A percentile compares a stretch with the other conserved stretches of the same genome.
These are phyloP conservation scores for Styela clava DNA, from an alignment of 23 tunicate species.

Conservation along the genomic window DNA sequence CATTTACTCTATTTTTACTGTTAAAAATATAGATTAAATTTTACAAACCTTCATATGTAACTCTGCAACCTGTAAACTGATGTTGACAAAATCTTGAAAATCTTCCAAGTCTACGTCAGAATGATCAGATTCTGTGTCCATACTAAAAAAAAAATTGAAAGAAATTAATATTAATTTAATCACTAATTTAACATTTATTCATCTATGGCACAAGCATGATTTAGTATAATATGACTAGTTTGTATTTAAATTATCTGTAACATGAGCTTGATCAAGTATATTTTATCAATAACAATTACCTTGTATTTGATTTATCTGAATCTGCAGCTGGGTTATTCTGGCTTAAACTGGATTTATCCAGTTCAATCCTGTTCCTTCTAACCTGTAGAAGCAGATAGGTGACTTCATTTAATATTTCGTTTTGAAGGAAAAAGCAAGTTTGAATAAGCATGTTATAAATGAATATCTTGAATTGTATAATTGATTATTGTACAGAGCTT, in stretches of 20 bases:
- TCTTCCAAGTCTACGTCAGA: constrained; percentile 63
- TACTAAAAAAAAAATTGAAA: not conserved
- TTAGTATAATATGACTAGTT: not conserved
- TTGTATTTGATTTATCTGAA: not conserved
- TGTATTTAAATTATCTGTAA: too few relatives aligned
- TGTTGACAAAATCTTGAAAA: constrained; percentile 31
- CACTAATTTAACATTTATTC: not conserved
- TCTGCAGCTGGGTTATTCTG: not conserved
- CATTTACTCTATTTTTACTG: too few relatives aligned
- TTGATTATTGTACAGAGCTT: too few relatives aligned
- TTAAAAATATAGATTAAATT: too few relatives aligned
- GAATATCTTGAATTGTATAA: too few relatives aligned
- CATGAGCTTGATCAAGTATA: too few relatives aligned
- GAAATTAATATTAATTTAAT: not conserved
- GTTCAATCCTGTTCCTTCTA: not conserved
- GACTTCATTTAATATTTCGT: too few relatives aligned
- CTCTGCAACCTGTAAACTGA: constrained; percentile 20
- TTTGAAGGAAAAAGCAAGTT: too few relatives aligned
- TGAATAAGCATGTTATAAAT: too few relatives aligned
- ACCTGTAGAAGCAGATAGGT: not conserved
- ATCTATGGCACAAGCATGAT: not conserved
- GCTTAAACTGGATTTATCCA: not conserved
- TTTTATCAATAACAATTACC: not conserved
- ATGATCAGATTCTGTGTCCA: constrained; percentile 77
- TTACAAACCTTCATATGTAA: constrained; percentile 8